Evolutionary conservation across 2,888 invertebrate genomes (phyloP), one percentile per base, ranked within the genome.

Genomic region (Cantharis lateralis): DNA sequence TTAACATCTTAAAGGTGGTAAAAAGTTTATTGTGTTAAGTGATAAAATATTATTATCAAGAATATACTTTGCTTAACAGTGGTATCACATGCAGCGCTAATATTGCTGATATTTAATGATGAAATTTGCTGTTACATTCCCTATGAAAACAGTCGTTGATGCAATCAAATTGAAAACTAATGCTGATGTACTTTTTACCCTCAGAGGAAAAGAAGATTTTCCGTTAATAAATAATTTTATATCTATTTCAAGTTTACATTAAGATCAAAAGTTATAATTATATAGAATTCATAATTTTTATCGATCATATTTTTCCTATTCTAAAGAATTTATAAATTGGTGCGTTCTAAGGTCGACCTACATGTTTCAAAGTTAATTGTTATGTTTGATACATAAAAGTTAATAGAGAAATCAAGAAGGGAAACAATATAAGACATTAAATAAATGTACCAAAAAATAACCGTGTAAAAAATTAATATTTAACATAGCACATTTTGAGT

Each of bases 391-490:
- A 5, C 13, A 32, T n/a, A 32, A 32, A 64, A 64, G 64, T 20
- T 64, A 20, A 20, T 64, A 13, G 24, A 20, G 64, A n/a, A 20
- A 20, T 66, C 24, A 20, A 18, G 64, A 20, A 11, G 18, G 18
- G 64, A 20, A 66, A 66, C 18, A 66, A 20, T 66, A 20, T 66
- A 66, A 66, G 18, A 20, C 24, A 66, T 66, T 66, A 66, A 20
- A 66, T 66, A 66, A 66, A 66, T 66, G 64, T 66, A 66, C 20
- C 64, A 66, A 66, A 74, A 77, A 77, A 77, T 77, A 70, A 74
- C 71, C 68, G 74, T 68, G 77, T 76, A 75, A 78, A 78, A 78
- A 78, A 73, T 70, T 78, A 78, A 75, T 78, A 72, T 78, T 66
- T 66, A 20, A 66, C 64, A 66, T 72, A 70, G 74, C 71, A 69